phyloP scores from a whole-genome alignment of 2,888 invertebrate species.

The Tetrapedia diversipes region DNA sequence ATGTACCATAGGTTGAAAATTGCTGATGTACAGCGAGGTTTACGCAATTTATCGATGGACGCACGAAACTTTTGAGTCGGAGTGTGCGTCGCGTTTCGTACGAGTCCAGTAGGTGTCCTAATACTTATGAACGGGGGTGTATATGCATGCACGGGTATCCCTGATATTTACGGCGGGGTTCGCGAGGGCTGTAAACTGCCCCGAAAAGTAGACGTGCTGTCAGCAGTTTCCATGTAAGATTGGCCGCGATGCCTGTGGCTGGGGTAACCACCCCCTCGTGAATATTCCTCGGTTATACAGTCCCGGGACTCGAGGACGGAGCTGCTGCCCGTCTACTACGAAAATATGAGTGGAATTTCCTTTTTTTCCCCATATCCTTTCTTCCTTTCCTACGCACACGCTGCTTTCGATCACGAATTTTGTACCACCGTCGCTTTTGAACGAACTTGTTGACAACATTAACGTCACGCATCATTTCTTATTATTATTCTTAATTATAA shows the following conservation, averaged over 20 bases:
- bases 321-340: slow-evolving; percentile 1
- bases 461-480: no score
- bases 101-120: no score
- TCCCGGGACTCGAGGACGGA: not conserved
- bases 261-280: slow-evolving; percentile 42
- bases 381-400: not conserved
- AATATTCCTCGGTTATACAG: slow-evolving; percentile 42
- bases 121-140: no score
- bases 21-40: no score
- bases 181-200: slow-evolving; percentile 67
- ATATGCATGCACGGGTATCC: slow-evolving; percentile 50
- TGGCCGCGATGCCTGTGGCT: slow-evolving; percentile 40
- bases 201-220: slow-evolving; percentile 68
- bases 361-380: not conserved
- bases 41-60: no score
- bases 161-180: slow-evolving; percentile 60
- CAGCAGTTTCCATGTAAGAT: slow-evolving; percentile 70
- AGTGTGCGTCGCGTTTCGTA: no score
- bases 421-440: no score
- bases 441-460: no score
- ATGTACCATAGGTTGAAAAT: no score
- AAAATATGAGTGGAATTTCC: slow-evolving; percentile 31
- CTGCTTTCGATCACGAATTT: no score
- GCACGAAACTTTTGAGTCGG: no score
- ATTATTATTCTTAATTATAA: no score